phyloP scores from a whole-genome alignment of 1,140 invertebrate species.

The Reticulitermes speratus region DNA sequence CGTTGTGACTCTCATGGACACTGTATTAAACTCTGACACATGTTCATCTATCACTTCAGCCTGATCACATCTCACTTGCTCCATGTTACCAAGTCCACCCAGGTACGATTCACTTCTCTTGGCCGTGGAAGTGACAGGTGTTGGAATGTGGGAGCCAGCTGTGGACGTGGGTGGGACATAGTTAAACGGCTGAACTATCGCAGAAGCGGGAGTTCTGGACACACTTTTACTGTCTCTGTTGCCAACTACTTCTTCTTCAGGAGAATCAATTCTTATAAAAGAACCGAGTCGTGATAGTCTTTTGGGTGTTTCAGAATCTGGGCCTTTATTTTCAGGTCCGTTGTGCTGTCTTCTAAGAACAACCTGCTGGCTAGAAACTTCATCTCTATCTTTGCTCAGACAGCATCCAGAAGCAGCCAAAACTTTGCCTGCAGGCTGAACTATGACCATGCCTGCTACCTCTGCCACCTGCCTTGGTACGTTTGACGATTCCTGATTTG shows the following conservation, averaged over 20 bases:
- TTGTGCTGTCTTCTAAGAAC: constrained; percentile 36
- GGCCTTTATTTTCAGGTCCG: constrained; percentile 40
- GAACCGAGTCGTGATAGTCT: constrained; percentile 53
- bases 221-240: constrained; percentile 34
- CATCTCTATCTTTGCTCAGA: background rate
- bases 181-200: constrained; percentile 56
- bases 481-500: background rate
- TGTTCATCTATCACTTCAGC: background rate
- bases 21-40: background rate
- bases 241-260: constrained; percentile 38
- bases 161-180: constrained; percentile 47
- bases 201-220: constrained; percentile 46
- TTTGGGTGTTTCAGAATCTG: constrained; percentile 47
- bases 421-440: background rate
- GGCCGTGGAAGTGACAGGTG: constrained; percentile 12
- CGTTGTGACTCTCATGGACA: background rate
- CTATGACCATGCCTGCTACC: constrained; percentile 33
- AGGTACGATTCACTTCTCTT: background rate
- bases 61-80: background rate
- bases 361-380: constrained; percentile 33
- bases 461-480: constrained; percentile 40
- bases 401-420: background rate
- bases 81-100: background rate
- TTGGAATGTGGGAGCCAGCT: constrained; percentile 20
- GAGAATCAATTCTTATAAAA: constrained; percentile 48